Evolutionary conservation across 2,797 vertebrate species (phyloP), one percentile per base, ranked within the genome.

Genomic region (Gambusia yucatana): DNA sequence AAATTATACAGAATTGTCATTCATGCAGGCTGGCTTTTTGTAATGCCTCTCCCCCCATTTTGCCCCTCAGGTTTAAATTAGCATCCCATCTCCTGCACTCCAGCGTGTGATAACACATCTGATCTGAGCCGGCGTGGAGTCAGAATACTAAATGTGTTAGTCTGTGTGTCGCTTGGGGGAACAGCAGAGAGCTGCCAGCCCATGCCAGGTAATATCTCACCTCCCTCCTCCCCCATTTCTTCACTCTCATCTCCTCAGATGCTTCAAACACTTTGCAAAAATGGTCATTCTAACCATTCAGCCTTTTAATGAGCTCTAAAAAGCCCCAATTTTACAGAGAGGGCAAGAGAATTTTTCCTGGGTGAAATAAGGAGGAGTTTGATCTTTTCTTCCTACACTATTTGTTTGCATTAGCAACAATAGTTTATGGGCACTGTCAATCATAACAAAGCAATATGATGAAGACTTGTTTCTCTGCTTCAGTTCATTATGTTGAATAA

Each of bases 41-140:
- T 91, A 91, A 93, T 89, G 80, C 44, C 80, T 73, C 78, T 87
- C 79, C 83, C 69, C 85, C 44, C 72, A 78, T 86, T 88, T 86
- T 75, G 86, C 87, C 86, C 86, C 76, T 74, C 91, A 92, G 92
- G 91, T 93, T 91, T 93, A 93, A 95, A 94, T 96, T 95, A 92
- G 91, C 92, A 93, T 92, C 90, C 92, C 88, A 92, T 94, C 93
- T 94, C 88, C 91, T 86, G 87, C 91, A 89, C 91, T 91, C 85
- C 87, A 82, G 86, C 76, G 80, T 91, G 89, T 91, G 94, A 95
- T 94, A 94, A 91, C 93, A 93, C 92, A 90, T 94, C 89, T 92
- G 90, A 95, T 92, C 94, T 91, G 87, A 93, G 89, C 81, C 84
- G 72, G 90, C 79, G 72, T 89, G 89, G 93, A 91, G 87, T 91